Conservation (phyloP, 2,888 invertebrate species). For the Eupithecia subumbrata region DNA sequence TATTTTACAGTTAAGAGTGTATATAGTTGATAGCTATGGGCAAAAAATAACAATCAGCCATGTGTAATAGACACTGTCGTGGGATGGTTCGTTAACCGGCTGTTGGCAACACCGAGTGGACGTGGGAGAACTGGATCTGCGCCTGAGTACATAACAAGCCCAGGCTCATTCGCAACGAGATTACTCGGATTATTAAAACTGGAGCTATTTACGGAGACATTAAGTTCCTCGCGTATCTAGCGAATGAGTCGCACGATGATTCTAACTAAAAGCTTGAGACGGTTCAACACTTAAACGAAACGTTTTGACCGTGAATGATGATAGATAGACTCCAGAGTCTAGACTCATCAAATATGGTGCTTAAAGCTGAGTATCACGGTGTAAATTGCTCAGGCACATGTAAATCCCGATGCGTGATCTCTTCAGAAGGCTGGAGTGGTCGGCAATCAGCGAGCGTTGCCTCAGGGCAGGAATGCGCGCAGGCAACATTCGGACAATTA, state of each 20-base stretch:
- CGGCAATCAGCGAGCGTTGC: slow-evolving; percentile 52
- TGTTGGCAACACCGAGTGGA: slow-evolving; percentile 59
- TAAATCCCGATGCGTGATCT: slow-evolving; percentile 47
- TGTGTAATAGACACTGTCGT: slow-evolving; percentile 50
- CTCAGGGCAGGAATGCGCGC: slow-evolving; percentile 69
- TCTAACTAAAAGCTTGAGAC: slow-evolving; percentile 19
- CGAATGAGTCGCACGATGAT: slow-evolving; percentile 23
- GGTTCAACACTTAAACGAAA: slow-evolving; percentile 17
- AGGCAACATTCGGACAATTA: slow-evolving; percentile 69
- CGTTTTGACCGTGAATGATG: neutral
- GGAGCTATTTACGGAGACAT: slow-evolving; percentile 64
- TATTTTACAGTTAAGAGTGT: slow-evolving; percentile 50
- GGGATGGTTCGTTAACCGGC: slow-evolving; percentile 69
- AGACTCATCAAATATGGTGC: neutral
- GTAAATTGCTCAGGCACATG: slow-evolving; percentile 46
- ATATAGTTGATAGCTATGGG: slow-evolving; percentile 45
- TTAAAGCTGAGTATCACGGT: slow-evolving; percentile 43
- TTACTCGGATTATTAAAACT: slow-evolving; percentile 67
- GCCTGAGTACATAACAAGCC: slow-evolving; percentile 55
- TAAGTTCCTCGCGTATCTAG: slow-evolving; percentile 50
- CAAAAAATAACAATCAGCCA: slow-evolving; percentile 58
- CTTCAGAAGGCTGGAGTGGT: slow-evolving; percentile 40
- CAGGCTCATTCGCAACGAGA: slow-evolving; percentile 55
- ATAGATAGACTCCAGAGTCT: neutral
- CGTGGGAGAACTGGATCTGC: slow-evolving; percentile 78